Conservation (phyloP, 2,888 invertebrate genomes). For the Pediacus dermestoides region DNA sequence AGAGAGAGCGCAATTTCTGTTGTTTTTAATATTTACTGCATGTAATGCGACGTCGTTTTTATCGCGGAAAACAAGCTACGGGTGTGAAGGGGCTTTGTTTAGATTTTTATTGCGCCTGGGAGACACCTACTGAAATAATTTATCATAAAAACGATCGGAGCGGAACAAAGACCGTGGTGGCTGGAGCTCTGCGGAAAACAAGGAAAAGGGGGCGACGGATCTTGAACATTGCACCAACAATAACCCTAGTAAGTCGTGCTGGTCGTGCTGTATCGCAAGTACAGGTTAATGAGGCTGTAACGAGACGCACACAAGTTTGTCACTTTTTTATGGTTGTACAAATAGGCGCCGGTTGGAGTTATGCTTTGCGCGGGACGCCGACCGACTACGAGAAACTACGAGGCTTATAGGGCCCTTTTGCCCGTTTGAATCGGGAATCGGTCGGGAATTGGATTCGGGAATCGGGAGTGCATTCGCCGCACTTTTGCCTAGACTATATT, state of each 20-base stretch:
- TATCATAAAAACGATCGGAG: constrained; percentile 34
- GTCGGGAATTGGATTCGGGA: constrained; percentile 9
- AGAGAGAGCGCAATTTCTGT: constrained; percentile 10
- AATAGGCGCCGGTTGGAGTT: constrained; percentile 28
- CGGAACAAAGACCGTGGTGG: constrained; percentile 26
- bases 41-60: constrained; percentile 27
- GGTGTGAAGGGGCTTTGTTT: constrained; percentile 31
- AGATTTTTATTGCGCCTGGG: constrained; percentile 36
- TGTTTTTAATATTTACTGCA: constrained; percentile 28
- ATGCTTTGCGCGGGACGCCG: constrained; percentile 8
- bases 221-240: constrained; percentile 1
- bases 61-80: constrained; percentile 15
- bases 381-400: constrained; percentile 1
- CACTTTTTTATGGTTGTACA: constrained; percentile 26
- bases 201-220: constrained; percentile 1
- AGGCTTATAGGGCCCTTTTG: constrained; percentile 4
- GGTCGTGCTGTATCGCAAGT: constrained; percentile 23
- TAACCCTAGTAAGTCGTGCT: background rate
- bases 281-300: constrained; percentile 35
- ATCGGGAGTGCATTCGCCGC: constrained; percentile 6
- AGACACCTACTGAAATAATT: constrained; percentile 36
- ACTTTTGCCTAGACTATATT: constrained; percentile 1
- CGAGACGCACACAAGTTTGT: constrained; percentile 33
- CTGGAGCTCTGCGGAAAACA: constrained; percentile 3
- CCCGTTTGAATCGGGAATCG: constrained; percentile 5